Base-by-base conservation (phyloP, 2,888 invertebrate genomes). In the Aphrophora alni region DNA sequence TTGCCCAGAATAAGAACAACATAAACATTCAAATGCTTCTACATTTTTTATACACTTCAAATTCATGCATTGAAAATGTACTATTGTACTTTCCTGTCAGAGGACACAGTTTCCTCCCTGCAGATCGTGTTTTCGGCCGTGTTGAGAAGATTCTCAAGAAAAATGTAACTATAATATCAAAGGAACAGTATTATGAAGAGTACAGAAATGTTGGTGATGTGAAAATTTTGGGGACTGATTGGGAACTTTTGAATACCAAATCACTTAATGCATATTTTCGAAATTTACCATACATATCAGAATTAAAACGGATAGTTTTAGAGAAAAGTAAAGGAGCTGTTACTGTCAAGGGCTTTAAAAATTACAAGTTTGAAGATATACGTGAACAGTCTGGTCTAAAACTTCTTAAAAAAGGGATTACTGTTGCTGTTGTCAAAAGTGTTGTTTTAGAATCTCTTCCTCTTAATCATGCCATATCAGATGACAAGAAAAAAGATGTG, bases 401-500 rank as follows among this genome's bases (percentile, higher is more conserved):
- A n/a, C n/a, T n/a, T n/a, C n/a, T n/a, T n/a, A n/a, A n/a, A n/a
- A n/a, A n/a, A n/a, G 17, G 8, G 17, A 74, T 38, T 14, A 74
- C n/a, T 8, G 28, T 74, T 8, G n/a, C 74, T 17, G 25, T 24
- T 74, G 24, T 74, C 28, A 74, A 74, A 74, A 74, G 38, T 14
- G n/a, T 74, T 28, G 28, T 74, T n/a, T n/a, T n/a, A n/a, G n/a
- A n/a, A n/a, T n/a, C n/a, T n/a, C n/a, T n/a, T n/a, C n/a, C n/a
- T n/a, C n/a, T n/a, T n/a, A n/a, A n/a, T n/a, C n/a, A n/a, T n/a
- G n/a, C n/a, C n/a, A n/a, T n/a, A n/a, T n/a, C 74, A 38, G 74
- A 25, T 21, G 38, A 74, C 4, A 74, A 74, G 74, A 74, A 74
- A 74, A 74, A 74, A n/a, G n/a, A n/a, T n/a, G n/a, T n/a, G n/a